A percentile compares a stretch with the other conserved stretches of the same genome.
phyloP scores from a whole-genome alignment of 2,113 vertebrate species.

The Eretmodus cyanostictus region DNA sequence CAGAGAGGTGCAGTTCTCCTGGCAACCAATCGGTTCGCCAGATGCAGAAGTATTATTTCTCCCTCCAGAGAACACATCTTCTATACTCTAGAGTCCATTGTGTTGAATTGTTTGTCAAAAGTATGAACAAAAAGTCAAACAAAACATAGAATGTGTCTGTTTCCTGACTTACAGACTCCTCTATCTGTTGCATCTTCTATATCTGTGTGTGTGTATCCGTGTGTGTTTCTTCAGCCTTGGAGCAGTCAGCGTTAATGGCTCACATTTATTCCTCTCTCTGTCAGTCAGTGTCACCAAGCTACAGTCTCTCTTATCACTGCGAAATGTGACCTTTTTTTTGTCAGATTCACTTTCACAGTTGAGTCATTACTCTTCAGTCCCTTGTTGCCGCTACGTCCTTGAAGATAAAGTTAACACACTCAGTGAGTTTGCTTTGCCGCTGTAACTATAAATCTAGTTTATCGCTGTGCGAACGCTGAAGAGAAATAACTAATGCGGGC shows the following conservation, averaged over 20 bases:
- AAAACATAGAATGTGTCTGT: background rate
- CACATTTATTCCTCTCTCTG: constrained; percentile 13
- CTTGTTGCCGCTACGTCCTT: constrained; percentile 44
- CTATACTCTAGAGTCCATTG: background rate
- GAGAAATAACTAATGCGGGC: background rate
- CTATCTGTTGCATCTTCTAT: background rate
- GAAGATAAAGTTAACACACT: constrained; percentile 70
- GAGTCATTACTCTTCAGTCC: constrained; percentile 54
- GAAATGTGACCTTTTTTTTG: constrained; percentile 37
- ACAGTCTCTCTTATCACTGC: constrained; percentile 28
- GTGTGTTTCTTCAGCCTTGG: background rate
- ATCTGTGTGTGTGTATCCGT: background rate
- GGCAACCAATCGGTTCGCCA: background rate
- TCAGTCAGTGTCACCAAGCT: constrained; percentile 34
- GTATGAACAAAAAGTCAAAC: background rate
- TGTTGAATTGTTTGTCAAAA: background rate
- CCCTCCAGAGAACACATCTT: background rate
- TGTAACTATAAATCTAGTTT: constrained; percentile 63
- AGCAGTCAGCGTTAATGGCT: constrained; percentile 23
- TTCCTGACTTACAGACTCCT: background rate
- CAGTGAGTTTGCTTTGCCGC: constrained; percentile 52
- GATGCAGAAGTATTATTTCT: background rate
- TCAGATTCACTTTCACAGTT: constrained; percentile 33
- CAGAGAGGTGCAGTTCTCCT: background rate
- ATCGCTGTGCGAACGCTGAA: constrained; percentile 9